Evolutionary conservation across 2,888 invertebrate species (phyloP).

Genomic region (Eristalis tenax): DNA sequence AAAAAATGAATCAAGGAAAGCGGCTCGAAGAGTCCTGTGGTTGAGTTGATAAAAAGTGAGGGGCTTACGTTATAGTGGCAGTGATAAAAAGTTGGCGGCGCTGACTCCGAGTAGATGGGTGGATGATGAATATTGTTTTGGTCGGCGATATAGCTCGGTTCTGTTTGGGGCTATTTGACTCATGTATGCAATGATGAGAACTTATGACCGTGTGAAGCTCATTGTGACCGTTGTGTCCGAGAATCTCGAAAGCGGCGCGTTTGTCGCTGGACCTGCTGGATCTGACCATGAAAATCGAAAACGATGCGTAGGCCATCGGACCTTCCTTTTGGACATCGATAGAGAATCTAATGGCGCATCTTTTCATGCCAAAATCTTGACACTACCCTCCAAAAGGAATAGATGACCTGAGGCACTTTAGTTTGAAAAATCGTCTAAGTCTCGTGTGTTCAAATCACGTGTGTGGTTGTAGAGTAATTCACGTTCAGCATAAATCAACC

Average conservation of each 20-base stretch:
- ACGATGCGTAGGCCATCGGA: too few species aligned
- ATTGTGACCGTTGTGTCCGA: too few species aligned
- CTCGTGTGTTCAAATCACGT: neutral
- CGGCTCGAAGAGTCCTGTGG: constrained; percentile 16
- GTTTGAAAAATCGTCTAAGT: too few species aligned
- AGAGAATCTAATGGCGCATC: too few species aligned
- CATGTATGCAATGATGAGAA: constrained; percentile 38
- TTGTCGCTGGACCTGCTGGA: too few species aligned
- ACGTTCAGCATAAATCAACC: neutral
- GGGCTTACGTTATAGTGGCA: constrained; percentile 56
- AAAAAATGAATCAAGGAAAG: neutral
- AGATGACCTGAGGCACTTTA: too few species aligned
- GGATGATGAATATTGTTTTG: constrained; percentile 55
- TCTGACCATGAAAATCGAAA: too few species aligned
- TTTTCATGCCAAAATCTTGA: too few species aligned
- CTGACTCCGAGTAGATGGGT: constrained; percentile 14
- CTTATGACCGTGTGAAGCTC: constrained; percentile 5
- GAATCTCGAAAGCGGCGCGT: too few species aligned
- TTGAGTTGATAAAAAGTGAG: constrained; percentile 57
- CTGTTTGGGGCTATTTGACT: constrained; percentile 29
- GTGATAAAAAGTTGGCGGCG: constrained; percentile 56
- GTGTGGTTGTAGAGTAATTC: neutral
- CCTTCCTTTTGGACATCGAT: too few species aligned
- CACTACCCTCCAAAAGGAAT: too few species aligned
- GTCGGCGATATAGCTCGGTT: constrained; percentile 14